Evolutionary conservation across 2,797 vertebrate genomes (phyloP).

Genomic region (Gouania willdenowi): DNA sequence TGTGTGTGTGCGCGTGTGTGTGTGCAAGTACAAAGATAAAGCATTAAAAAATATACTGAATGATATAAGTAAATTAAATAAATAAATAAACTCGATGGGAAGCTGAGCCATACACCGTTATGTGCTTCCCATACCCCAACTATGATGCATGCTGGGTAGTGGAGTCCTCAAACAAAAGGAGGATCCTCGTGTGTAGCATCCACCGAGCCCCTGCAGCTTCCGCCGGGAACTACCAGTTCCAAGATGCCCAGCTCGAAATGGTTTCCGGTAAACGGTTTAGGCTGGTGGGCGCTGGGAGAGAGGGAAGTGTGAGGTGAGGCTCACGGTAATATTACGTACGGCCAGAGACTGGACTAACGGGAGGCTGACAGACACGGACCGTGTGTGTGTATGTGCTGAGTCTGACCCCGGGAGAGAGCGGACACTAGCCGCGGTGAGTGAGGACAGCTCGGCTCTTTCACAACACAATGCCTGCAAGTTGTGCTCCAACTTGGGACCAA

Average conservation of each 20-base stretch:
- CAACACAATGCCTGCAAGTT: conserved; percentile 59
- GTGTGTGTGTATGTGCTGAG: no score
- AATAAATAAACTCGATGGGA: not conserved
- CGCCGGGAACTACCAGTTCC: conserved; percentile 73
- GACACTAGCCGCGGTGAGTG: conserved; percentile 4
- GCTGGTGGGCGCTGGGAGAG: conserved; percentile 46
- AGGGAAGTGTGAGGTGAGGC: conserved; percentile 51
- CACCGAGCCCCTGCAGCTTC: conserved; percentile 9
- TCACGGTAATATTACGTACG: no score
- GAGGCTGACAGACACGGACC: no score
- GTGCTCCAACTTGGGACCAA: conserved; percentile 38
- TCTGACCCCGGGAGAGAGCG: not conserved
- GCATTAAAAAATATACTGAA: no score
- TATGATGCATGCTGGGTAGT: conserved; percentile 67
- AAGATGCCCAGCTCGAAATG: conserved; percentile 40
- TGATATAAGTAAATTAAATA: no score
- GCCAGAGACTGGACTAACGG: no score
- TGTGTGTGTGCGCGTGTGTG: no score
- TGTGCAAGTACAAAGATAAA: no score
- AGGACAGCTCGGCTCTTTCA: conserved; percentile 11
- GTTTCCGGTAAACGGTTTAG: conserved; percentile 76
- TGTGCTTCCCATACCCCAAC: conserved; percentile 10
- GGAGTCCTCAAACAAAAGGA: conserved; percentile 49
- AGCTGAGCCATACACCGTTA: conserved; percentile 29
- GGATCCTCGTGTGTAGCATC: conserved; percentile 8